A percentile compares a stretch with the other conserved stretches of the same genome.
Conservation (phyloP, 2,797 vertebrate species). For the Cyprinodon diabolis region DNA sequence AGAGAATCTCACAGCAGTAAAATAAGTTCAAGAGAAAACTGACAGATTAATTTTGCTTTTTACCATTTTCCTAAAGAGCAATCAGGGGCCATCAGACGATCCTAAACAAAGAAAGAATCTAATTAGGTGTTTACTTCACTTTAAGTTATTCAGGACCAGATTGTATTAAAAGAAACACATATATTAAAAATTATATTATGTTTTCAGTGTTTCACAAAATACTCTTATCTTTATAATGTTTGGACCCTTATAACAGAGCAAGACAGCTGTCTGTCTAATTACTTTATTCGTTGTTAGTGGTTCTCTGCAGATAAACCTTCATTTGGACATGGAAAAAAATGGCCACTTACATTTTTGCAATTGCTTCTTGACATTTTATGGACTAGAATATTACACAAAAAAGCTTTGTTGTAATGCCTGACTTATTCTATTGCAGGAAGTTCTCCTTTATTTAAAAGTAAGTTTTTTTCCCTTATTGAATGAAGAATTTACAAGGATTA, state of each 20-base stretch:
- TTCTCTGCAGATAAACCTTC: neutral
- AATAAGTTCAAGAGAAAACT: neutral
- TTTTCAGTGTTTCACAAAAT: neutral
- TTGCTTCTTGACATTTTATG: neutral
- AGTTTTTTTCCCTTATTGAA: slow-evolving; percentile 3
- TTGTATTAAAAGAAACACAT: neutral
- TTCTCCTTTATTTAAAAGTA: neutral
- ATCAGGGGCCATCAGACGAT: neutral
- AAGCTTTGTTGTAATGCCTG: neutral
- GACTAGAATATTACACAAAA: neutral
- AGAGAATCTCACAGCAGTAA: neutral
- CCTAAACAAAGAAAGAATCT: neutral
- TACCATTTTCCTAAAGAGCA: neutral
- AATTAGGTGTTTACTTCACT: neutral
- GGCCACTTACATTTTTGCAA: neutral
- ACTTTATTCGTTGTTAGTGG: neutral
- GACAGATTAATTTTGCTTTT: neutral
- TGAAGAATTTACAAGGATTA: slow-evolving; percentile 13
- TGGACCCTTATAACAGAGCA: neutral
- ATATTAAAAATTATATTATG: neutral
- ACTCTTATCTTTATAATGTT: neutral
- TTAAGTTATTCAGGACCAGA: neutral
- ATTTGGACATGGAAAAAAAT: neutral
- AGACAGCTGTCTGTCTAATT: neutral
- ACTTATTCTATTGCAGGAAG: neutral